Evolutionary conservation across 1,140 invertebrate genomes (phyloP), one percentile per base, ranked within the genome.

Genomic region (Lethrus apterus): DNA sequence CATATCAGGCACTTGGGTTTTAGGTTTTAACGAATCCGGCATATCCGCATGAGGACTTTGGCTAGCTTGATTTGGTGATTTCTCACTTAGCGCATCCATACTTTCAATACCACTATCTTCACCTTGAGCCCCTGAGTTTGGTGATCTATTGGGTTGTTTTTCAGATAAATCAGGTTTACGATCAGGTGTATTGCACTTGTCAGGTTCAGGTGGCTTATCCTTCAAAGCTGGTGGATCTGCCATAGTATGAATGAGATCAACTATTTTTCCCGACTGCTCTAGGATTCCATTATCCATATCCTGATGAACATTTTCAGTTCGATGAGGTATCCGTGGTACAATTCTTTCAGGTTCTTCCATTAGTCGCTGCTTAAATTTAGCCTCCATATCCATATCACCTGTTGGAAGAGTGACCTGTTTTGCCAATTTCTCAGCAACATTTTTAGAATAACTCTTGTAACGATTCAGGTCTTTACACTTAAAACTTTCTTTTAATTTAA

Each of bases 31-130:
- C 0, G 35, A 31, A 17, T 57, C 52, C 31, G 56, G 49, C 40
- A 57, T 58, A 31, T 63, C 63, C 13, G 56, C 58, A 40, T 74
- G 73, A 5, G 74, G 75, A 19, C 76, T 79, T 54, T 78, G 76
- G 43, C 74, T 74, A 20, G 77, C 82, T 63, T 92, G 88, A 63
- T 91, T 89, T 2, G 89, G 89, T 51, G 86, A 90, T 62, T 93
- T 93, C 59, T 93, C 89, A 15, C 88, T 91, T 2, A 92, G 65
- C 2, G 89, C 89, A 61, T 93, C 89, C 89, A 92, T 91, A 3
- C 87, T 91, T 63, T 93, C 89, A 13, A 93, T 92, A 2, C 89
- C 89, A 29, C 88, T 91, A 67, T 93, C 89, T 65, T 93, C 89
- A 14, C 88, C 88, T 48, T 79, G 77, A 1, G 55, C 60, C 7